Evolutionary conservation across 2,888 invertebrate species (phyloP).

Genomic region (Scrobipalpa costella): DNA sequence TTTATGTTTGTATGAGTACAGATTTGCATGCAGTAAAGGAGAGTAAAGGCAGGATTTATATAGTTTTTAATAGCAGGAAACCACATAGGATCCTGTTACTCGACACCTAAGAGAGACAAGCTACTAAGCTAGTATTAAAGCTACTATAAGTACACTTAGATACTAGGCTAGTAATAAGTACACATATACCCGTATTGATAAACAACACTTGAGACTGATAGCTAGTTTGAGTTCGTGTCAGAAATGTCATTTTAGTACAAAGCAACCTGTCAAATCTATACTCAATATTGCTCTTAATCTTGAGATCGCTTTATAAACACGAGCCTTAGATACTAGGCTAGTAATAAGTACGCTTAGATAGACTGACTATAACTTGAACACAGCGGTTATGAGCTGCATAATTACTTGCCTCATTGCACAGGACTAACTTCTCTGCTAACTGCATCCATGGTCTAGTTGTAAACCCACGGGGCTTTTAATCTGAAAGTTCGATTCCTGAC

Average conservation of each 20-base stretch:
- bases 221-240: no score
- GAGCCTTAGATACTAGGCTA: slow-evolving; percentile 13
- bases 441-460: neutral
- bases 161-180: no score
- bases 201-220: no score
- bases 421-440: neutral
- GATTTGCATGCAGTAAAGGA: neutral
- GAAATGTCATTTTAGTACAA: no score
- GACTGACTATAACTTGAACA: neutral
- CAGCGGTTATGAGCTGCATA: neutral
- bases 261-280: no score
- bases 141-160: neutral
- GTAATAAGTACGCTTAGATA: neutral
- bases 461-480: no score
- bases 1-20: no score
- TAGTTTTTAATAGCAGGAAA: neutral
- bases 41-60: neutral
- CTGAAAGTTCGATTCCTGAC: no score
- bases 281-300: no score
- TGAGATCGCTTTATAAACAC: no score
- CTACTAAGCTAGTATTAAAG: slow-evolving; percentile 14
- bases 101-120: neutral
- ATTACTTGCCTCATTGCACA: neutral
- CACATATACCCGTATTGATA: no score
- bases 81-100: slow-evolving; percentile 4